Conservation (phyloP, 2,888 invertebrate species). For the Noctua janthina region DNA sequence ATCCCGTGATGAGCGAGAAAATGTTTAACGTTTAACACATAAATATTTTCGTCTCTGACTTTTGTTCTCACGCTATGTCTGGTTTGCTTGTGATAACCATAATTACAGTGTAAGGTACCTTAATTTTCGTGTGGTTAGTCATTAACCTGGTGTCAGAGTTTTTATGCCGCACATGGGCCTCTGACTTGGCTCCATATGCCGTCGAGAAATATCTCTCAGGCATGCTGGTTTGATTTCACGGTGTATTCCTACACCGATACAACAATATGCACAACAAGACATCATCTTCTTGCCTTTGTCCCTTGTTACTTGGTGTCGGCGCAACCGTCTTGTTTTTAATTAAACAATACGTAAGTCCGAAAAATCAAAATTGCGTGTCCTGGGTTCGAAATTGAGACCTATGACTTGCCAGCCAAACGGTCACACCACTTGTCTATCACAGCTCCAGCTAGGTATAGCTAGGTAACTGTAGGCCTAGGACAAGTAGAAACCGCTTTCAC, state of each 20-base stretch:
- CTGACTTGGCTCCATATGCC: neutral
- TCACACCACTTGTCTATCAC: no score
- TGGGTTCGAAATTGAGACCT: no score
- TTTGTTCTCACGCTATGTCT: neutral
- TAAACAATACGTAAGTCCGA: no score
- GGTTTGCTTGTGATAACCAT: neutral
- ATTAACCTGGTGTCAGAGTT: neutral
- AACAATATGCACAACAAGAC: neutral
- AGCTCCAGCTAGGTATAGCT: no score
- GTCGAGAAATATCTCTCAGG: neutral
- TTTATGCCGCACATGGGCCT: neutral
- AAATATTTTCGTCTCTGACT: constrained; percentile 5
- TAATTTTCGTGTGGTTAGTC: neutral
- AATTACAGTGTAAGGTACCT: neutral
- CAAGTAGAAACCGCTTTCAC: no score
- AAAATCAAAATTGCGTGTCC: no score
- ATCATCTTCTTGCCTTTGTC: no score
- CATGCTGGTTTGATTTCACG: neutral
- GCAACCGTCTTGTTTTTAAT: no score
- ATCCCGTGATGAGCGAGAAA: no score
- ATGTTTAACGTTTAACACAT: neutral
- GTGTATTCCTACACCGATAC: neutral
- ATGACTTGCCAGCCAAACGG: no score
- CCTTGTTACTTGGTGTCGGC: no score
- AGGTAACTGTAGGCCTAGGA: no score